phyloP scores from a whole-genome alignment of 92 coral and sea anemone genomes.

The Parazoanthus atlanticus region DNA sequence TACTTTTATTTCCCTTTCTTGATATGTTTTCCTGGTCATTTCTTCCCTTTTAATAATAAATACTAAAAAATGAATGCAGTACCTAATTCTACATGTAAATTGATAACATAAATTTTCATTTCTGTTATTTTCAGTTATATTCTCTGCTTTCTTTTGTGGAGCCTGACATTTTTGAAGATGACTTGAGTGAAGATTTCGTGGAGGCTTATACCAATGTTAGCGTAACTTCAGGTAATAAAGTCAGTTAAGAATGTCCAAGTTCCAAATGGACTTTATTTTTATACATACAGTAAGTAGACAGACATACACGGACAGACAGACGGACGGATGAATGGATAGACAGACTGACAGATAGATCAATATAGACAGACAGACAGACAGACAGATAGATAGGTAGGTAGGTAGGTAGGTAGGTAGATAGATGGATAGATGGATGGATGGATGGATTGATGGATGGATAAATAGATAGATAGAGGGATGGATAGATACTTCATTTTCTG shows the following conservation, averaged over 20 bases:
- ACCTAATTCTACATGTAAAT: not conserved
- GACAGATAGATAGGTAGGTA: no score
- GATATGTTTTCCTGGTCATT: not conserved
- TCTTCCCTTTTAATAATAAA: not conserved
- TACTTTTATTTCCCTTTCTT: not conserved
- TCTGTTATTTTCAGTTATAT: slow-evolving; percentile 66
- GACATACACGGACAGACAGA: no score
- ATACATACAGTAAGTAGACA: no score
- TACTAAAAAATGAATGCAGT: not conserved
- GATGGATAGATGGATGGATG: no score
- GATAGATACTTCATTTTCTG: no score
- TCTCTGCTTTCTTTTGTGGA: slow-evolving; percentile 87
- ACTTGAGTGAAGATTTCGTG: slow-evolving; percentile 72
- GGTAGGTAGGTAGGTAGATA: no score
- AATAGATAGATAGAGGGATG: no score
- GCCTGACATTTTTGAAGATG: slow-evolving; percentile 64
- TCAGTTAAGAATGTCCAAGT: not conserved
- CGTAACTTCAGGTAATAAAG: slow-evolving; percentile 52
- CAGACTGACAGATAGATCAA: no score
- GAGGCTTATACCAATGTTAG: slow-evolving; percentile 60
- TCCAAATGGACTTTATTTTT: no score
- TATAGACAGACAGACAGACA: no score
- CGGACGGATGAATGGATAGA: no score
- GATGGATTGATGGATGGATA: no score
- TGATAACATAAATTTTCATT: not conserved